phyloP scores from a whole-genome alignment of 2,888 invertebrate species.

The Heteromyza rotundicornis region DNA sequence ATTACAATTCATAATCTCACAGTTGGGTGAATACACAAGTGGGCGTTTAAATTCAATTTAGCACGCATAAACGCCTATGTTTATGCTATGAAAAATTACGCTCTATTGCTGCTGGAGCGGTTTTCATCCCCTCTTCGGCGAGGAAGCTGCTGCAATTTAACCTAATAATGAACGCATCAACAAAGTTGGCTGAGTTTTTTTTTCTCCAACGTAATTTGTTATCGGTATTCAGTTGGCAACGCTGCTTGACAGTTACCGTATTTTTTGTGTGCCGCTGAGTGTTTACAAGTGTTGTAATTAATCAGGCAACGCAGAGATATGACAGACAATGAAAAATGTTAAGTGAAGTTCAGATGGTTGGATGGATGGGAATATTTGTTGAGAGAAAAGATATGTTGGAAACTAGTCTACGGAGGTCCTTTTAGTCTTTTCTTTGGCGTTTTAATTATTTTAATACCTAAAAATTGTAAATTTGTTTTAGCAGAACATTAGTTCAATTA shows the following conservation, averaged over 20 bases:
- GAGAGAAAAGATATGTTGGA: too few relatives aligned
- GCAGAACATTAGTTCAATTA: too few relatives aligned
- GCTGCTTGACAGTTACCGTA: conserved; percentile 40
- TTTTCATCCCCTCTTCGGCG: conserved; percentile 29
- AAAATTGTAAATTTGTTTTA: too few relatives aligned
- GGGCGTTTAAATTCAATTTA: conserved; percentile 55
- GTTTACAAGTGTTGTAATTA: conserved; percentile 39
- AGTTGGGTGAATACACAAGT: conserved; percentile 56
- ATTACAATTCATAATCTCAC: conserved; percentile 39
- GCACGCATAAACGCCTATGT: conserved; percentile 40
- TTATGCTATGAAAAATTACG: conserved; percentile 37
- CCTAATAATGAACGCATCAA: conserved; percentile 60
- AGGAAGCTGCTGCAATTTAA: conserved; percentile 45
- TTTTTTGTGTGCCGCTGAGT: conserved; percentile 25
- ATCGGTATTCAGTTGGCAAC: conserved; percentile 14
- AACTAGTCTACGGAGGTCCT: too few relatives aligned
- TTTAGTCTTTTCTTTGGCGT: too few relatives aligned
- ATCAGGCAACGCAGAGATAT: too few relatives aligned
- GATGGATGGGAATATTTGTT: too few relatives aligned
- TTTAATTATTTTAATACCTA: too few relatives aligned
- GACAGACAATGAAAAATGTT: too few relatives aligned
- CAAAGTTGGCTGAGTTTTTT: conserved; percentile 48
- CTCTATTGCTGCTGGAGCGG: conserved; percentile 19
- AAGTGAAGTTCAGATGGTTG: too few relatives aligned
- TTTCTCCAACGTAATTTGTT: conserved; percentile 1